These are phyloP conservation scores for Conopomorpha cramerella DNA, from an alignment of 1,140 invertebrate genomes.

Conservation along the genomic window DNA sequence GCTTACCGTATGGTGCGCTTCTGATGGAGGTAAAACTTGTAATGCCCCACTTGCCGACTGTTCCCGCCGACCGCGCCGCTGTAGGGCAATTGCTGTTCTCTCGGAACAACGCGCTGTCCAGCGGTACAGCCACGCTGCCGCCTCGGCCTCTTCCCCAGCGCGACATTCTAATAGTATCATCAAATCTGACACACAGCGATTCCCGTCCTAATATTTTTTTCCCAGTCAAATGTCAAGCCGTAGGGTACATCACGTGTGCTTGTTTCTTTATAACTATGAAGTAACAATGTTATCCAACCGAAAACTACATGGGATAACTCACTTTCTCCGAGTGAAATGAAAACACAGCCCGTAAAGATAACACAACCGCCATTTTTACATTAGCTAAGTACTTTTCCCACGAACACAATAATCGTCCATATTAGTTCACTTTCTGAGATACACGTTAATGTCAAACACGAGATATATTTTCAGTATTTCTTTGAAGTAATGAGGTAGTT, in stretches of 20 bases:
- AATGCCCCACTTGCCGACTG: conserved; percentile 91
- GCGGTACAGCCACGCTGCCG: conserved; percentile 64
- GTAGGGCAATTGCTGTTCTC: conserved; percentile 88
- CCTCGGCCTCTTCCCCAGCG: conserved; percentile 65
- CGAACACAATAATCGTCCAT: conserved; percentile 34
- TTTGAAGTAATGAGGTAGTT: conserved; percentile 46
- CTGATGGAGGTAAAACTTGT: conserved; percentile 90
- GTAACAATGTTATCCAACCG: too few species aligned
- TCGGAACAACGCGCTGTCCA: conserved; percentile 71
- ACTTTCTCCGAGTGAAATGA: conserved; percentile 41
- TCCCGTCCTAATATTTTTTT: too few species aligned
- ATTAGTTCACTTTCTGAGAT: conserved; percentile 13
- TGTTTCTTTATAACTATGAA: too few species aligned
- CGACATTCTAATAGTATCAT: conserved; percentile 62
- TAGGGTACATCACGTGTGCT: conserved; percentile 29
- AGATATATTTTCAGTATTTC: conserved; percentile 32
- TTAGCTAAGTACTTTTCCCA: conserved; percentile 50
- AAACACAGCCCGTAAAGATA: conserved; percentile 60
- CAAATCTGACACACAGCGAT: conserved; percentile 51
- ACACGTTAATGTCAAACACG: conserved; percentile 23
- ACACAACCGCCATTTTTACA: conserved; percentile 61
- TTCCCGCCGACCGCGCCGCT: conserved; percentile 85
- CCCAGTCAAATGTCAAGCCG: conserved; percentile 40
- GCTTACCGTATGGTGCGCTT: conserved; percentile 74
- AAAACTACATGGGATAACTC: too few species aligned